A percentile compares a stretch with the other conserved stretches of the same genome.
Evolutionary conservation across 2,888 invertebrate species (phyloP).

Genomic region (Thecophora atra): DNA sequence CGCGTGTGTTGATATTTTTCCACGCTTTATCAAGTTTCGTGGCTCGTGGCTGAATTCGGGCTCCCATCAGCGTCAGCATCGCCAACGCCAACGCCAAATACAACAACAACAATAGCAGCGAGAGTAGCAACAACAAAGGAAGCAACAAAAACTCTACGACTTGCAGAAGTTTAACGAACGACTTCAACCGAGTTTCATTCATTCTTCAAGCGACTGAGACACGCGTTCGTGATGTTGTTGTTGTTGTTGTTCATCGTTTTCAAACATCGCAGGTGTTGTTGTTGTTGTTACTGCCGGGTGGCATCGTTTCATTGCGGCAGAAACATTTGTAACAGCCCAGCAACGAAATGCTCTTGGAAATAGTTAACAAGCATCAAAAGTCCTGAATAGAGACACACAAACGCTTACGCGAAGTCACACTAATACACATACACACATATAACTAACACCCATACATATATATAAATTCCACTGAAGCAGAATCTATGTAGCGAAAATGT

Average conservation of each 20-base stretch:
- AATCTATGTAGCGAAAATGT: not conserved
- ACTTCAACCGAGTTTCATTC: not conserved
- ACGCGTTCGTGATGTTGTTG: not conserved
- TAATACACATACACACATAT: constrained; percentile 32
- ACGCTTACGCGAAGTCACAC: no score
- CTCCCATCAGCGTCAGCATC: no score
- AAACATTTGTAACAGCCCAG: constrained; percentile 32
- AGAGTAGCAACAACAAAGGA: not conserved
- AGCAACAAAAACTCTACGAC: not conserved
- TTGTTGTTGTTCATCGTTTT: not conserved
- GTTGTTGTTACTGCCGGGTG: constrained; percentile 22
- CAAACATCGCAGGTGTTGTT: not conserved
- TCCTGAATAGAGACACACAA: not conserved
- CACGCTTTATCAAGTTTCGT: not conserved
- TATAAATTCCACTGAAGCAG: not conserved
- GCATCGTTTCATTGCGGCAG: constrained; percentile 29
- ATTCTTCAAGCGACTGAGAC: not conserved
- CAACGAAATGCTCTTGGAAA: constrained; percentile 29
- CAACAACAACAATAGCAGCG: constrained; percentile 28
- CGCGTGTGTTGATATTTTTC: not conserved
- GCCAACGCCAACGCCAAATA: constrained; percentile 17
- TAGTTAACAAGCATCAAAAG: constrained; percentile 36
- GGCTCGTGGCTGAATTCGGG: constrained; percentile 26
- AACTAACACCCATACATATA: not conserved
- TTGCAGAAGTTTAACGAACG: not conserved